Evolutionary conservation across 1,140 invertebrate genomes (phyloP).

Genomic region (Aphidius gifuensis): DNA sequence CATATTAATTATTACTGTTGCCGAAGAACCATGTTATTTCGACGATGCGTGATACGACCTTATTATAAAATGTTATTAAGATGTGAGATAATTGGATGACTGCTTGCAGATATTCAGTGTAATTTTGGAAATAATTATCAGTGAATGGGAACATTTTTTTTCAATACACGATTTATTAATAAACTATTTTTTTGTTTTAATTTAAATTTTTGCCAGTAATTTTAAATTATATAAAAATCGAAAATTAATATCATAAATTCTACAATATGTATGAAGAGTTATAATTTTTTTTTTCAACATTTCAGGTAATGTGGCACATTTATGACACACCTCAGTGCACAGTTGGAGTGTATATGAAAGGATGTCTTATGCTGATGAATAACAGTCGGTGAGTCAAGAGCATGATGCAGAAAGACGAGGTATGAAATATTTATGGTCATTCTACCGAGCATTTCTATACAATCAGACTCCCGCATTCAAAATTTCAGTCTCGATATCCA

Average conservation of each 20-base stretch:
- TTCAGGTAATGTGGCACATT: background rate
- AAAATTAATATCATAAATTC: background rate
- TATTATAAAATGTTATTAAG: constrained; percentile 37
- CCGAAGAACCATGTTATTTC: constrained; percentile 33
- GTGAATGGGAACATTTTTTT: background rate
- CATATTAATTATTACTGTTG: constrained; percentile 27
- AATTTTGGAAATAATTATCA: constrained; percentile 21
- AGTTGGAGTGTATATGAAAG: background rate
- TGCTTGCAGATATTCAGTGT: background rate
- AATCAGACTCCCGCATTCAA: constrained; percentile 5
- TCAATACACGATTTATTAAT: too few relatives aligned
- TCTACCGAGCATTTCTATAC: constrained; percentile 31
- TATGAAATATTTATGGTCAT: constrained; percentile 42
- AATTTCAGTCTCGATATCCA: background rate
- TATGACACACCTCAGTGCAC: constrained; percentile 9
- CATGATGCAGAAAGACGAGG: constrained; percentile 30
- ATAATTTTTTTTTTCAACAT: too few relatives aligned
- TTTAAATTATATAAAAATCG: background rate
- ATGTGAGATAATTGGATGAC: constrained; percentile 32
- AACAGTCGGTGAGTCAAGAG: constrained; percentile 18
- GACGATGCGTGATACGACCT: constrained; percentile 32
- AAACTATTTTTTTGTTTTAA: background rate
- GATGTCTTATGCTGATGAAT: constrained; percentile 25
- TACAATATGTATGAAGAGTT: too few relatives aligned
- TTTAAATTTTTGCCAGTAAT: background rate